A percentile compares a stretch with the other conserved stretches of the same genome.
phyloP scores from a whole-genome alignment of 2,797 vertebrate genomes.

The Darevskia mixta region DNA sequence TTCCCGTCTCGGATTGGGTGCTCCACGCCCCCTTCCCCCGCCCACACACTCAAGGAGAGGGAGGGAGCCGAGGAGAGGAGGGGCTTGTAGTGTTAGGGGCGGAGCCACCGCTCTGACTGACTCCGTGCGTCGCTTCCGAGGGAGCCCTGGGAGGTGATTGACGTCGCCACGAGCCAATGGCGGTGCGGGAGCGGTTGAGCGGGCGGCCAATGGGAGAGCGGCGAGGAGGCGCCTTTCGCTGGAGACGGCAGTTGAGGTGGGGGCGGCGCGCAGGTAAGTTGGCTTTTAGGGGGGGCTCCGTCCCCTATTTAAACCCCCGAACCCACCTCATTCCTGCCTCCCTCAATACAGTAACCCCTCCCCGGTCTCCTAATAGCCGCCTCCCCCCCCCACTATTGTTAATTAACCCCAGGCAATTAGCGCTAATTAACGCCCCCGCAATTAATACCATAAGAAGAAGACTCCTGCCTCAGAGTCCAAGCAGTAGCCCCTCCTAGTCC shows the following conservation, averaged over 20 bases:
- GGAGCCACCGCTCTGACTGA: background rate
- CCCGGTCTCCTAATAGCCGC: too few species aligned
- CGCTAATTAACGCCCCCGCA: too few species aligned
- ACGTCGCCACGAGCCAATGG: background rate
- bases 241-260: slow-evolving; percentile 2
- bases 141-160: rapidly evolving
- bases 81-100: background rate
- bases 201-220: background rate
- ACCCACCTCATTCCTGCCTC: background rate
- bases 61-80: background rate
- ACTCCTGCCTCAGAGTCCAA: background rate
- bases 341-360: too few species aligned
- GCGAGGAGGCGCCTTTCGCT: background rate
- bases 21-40: too few species aligned
- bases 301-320: background rate
- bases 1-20: background rate
- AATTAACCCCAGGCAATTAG: background rate
- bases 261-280: slow-evolving; percentile 25
- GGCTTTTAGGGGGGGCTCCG: rapidly evolving
- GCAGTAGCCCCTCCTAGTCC: background rate
- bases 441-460: too few species aligned
- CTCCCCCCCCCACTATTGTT: background rate
- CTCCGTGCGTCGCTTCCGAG: background rate
- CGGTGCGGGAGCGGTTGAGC: too few species aligned
- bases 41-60: too few species aligned